A percentile compares a stretch with the other conserved stretches of the same genome.
phyloP scores from a whole-genome alignment of 2,888 invertebrate genomes.

The Cartodere bifasciata region DNA sequence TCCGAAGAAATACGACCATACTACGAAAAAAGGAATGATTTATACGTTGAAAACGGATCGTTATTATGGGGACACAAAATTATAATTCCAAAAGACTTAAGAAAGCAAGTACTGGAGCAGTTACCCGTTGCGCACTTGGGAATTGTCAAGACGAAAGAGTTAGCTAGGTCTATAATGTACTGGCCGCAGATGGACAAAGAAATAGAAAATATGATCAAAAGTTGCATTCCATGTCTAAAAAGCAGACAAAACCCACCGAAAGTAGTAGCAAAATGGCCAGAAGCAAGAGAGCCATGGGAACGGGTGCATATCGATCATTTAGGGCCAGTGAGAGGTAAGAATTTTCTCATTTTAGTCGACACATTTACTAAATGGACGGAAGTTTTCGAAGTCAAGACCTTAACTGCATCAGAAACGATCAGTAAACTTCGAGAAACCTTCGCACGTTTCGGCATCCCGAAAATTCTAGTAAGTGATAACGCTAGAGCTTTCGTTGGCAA shows the following conservation, averaged over 20 bases:
- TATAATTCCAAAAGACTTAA: slow-evolving; percentile 13
- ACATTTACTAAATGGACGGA: slow-evolving; percentile 12
- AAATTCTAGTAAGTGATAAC: slow-evolving; percentile 15
- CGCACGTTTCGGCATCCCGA: slow-evolving; percentile 14
- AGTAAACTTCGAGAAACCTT: slow-evolving; percentile 10
- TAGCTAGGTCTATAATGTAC: slow-evolving; percentile 16
- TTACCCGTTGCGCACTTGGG: slow-evolving; percentile 16
- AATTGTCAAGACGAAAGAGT: slow-evolving; percentile 14
- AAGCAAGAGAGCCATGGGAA: slow-evolving; percentile 6
- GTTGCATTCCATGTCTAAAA: slow-evolving; percentile 10
- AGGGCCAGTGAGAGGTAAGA: slow-evolving; percentile 9
- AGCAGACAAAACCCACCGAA: slow-evolving; percentile 9
- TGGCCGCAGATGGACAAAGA: slow-evolving; percentile 16
- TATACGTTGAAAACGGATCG: slow-evolving; percentile 11
- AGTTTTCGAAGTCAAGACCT: slow-evolving; percentile 4
- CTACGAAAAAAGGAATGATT: slow-evolving; percentile 7
- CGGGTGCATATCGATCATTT: slow-evolving; percentile 13
- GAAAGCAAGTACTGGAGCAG: slow-evolving; percentile 7
- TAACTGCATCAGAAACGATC: slow-evolving; percentile 9
- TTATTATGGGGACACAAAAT: slow-evolving; percentile 16
- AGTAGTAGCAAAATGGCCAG: slow-evolving; percentile 10
- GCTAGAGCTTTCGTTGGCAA: slow-evolving; percentile 12
- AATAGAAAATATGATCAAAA: slow-evolving; percentile 10
- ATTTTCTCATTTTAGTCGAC: slow-evolving; percentile 10
- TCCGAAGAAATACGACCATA: slow-evolving; percentile 5